Conservation (phyloP, 2,113 vertebrate genomes). For the Eulacestoma nigropectus region DNA sequence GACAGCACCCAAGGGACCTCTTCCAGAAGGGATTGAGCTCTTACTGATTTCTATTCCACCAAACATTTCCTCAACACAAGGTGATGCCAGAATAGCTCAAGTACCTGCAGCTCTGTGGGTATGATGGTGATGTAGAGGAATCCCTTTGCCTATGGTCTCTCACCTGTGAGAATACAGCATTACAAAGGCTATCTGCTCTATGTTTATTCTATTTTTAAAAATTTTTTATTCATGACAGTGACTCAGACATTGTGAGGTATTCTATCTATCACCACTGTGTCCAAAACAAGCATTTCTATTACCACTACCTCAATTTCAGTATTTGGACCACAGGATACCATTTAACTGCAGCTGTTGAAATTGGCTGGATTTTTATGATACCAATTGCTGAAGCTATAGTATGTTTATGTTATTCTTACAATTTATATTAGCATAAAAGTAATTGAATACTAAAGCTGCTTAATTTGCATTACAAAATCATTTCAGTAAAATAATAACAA, state of each 20-base stretch:
- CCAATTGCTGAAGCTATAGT: constrained; percentile 6
- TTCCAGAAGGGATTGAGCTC: background rate
- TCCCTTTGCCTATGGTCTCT: background rate
- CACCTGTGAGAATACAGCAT: background rate
- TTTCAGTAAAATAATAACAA: constrained; percentile 45
- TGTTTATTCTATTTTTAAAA: background rate
- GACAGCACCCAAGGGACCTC: background rate
- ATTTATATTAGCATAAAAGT: constrained; percentile 54
- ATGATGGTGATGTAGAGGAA: background rate
- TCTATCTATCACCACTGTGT: background rate
- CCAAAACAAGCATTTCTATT: background rate
- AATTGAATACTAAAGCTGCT: constrained; percentile 44
- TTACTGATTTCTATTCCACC: background rate
- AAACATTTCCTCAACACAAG: background rate
- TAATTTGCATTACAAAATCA: constrained; percentile 55
- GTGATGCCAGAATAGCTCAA: background rate
- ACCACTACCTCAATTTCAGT: background rate
- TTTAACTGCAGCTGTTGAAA: constrained; percentile 40
- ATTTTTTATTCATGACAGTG: background rate
- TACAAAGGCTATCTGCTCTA: background rate
- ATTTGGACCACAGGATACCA: background rate
- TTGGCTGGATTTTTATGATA: constrained; percentile 26
- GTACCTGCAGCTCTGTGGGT: background rate
- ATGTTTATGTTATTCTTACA: background rate
- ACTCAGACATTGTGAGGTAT: background rate